Evolutionary conservation across 2,888 invertebrate genomes (phyloP), one percentile per base, ranked within the genome.

Genomic region (Stenotaenia linearis): DNA sequence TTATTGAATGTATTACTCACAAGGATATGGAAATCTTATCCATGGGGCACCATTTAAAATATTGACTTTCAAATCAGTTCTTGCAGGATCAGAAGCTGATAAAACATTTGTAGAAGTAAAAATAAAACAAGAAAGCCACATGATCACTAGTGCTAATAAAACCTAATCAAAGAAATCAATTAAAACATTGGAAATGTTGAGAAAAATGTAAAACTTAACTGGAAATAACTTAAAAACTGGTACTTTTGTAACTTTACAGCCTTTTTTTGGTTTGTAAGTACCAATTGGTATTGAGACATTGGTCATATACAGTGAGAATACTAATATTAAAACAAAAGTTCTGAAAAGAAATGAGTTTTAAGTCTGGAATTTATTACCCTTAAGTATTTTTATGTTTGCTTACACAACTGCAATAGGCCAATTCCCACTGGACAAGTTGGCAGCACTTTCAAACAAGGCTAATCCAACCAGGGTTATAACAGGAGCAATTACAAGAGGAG

Each of bases 331-430:
- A 0, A 89, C 87, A 81, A 94, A 91, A 0, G 94, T 94, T 83
- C 92, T 92, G 88, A 28, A 87, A 86, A 28, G 25, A 32, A 21
- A 10, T 30, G n/a, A 50, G 80, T 18, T 32, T 32, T 32, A 77
- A 79, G 61, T 30, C 4, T 3, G 2, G 9, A 40, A 75, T 12
- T 35, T 25, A 28, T 9, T 28, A 10, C 7, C 9, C 15, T 32
- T 6, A 9, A 32, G 15, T 37, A 28, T 23, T 45, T 37, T 32
- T 32, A 6, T 4, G 30, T 75, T 77, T 74, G 85, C 89, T 89
- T 85, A 94, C 95, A 92, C 90, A 18, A 90, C 89, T 0, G 94
- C 91, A 79, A 95, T 91, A 15, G 92, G 93, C 95, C 95, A 95
- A 83, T 95, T 92, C 84, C 91, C 90, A 0, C 93, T 90, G 0